Percentiles rank a stretch among this genome's conserved stretches.
phyloP scores from a whole-genome alignment of 2,888 invertebrate species.

The Nomada flava region DNA sequence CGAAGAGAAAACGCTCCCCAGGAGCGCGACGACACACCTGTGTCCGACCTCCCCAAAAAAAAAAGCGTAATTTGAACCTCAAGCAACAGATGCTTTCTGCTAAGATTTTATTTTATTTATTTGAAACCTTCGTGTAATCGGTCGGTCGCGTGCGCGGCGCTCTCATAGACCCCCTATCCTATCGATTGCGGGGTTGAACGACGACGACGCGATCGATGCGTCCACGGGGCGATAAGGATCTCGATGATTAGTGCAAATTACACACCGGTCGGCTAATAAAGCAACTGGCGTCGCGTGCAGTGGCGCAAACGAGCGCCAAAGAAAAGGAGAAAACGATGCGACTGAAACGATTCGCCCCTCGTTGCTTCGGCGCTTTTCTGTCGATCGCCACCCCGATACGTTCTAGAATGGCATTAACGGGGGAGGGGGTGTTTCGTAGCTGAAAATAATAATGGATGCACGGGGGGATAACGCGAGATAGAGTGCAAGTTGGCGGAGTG shows the following conservation, averaged over 20 bases:
- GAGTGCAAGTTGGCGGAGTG: background rate
- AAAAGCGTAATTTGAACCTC: conserved; percentile 56
- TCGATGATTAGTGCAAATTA: conserved; percentile 69
- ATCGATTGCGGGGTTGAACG: background rate
- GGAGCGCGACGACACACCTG: conserved; percentile 5
- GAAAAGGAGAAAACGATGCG: conserved; percentile 21
- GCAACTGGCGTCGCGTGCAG: conserved; percentile 3
- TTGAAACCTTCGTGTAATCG: conserved; percentile 40
- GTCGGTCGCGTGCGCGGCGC: background rate
- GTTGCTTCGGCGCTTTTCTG: conserved; percentile 13
- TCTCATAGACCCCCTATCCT: background rate
- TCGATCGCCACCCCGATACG: background rate
- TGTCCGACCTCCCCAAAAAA: conserved; percentile 14
- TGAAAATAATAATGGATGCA: background rate
- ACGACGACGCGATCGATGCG: conserved; percentile 15
- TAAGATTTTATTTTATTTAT: conserved; percentile 74
- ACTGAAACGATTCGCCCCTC: conserved; percentile 36
- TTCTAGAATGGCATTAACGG: background rate
- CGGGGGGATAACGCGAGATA: background rate
- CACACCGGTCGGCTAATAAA: conserved; percentile 24
- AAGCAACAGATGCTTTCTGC: conserved; percentile 66
- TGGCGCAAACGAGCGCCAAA: conserved; percentile 1
- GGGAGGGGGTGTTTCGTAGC: background rate
- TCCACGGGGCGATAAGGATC: conserved; percentile 50
- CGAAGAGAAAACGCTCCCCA: conserved; percentile 38